Conservation (phyloP, 1,140 invertebrate genomes). For the Muscidifurax raptorellus region DNA sequence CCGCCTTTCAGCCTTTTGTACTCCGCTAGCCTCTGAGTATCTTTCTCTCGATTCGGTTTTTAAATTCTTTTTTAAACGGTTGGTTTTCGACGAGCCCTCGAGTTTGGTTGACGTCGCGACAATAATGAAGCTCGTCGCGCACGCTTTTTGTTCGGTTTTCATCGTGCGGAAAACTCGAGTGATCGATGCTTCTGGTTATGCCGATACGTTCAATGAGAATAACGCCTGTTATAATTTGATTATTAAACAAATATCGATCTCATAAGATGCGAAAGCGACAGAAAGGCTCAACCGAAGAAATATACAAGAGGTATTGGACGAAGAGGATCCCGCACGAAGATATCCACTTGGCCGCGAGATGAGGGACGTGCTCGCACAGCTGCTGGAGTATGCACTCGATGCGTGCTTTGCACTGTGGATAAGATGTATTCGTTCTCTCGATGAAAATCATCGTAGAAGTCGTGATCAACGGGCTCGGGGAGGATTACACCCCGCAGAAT, state of each 20-base stretch:
- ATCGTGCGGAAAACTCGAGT: constrained; percentile 25
- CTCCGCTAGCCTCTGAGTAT: constrained; percentile 14
- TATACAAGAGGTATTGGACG: too few relatives aligned
- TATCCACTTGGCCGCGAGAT: too few relatives aligned
- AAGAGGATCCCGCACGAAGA: too few relatives aligned
- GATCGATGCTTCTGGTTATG: not conserved
- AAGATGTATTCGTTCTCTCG: not conserved
- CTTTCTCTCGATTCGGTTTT: constrained; percentile 24
- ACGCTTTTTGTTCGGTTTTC: constrained; percentile 37
- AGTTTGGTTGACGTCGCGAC: not conserved
- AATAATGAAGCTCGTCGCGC: constrained; percentile 32
- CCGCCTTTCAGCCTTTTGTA: constrained; percentile 36
- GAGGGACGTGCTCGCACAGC: too few relatives aligned
- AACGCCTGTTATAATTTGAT: too few relatives aligned
- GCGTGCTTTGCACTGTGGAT: too few relatives aligned
- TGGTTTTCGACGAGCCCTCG: constrained; percentile 12
- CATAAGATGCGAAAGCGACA: too few relatives aligned
- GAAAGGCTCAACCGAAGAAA: too few relatives aligned
- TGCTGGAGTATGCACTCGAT: too few relatives aligned
- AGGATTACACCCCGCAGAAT: constrained; percentile 32
- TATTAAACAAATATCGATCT: too few relatives aligned
- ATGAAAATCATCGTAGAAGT: constrained; percentile 18
- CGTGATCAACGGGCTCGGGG: constrained; percentile 37
- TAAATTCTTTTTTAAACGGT: constrained; percentile 29
- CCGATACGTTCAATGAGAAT: too few relatives aligned